Evolutionary conservation across 2,113 vertebrate species (phyloP).

Genomic region (Psophia crepitans): DNA sequence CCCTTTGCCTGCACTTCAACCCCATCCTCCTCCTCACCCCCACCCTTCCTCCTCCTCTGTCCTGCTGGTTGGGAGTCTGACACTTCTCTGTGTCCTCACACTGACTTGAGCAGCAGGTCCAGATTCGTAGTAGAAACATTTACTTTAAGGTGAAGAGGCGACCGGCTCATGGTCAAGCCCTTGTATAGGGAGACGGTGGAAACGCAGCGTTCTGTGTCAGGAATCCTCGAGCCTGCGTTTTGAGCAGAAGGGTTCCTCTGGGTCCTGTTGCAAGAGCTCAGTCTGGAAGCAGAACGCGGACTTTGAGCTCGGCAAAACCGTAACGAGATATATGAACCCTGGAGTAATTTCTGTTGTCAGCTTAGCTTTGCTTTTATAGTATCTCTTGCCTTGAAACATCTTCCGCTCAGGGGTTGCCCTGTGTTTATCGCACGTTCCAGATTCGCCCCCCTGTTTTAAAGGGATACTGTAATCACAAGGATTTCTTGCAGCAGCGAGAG

Average conservation of each 20-base stretch:
- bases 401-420: background rate
- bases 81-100: too few relatives aligned
- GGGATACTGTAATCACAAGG: background rate
- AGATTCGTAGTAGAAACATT: rapidly evolving
- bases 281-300: background rate
- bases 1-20: background rate
- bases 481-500: background rate
- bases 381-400: background rate
- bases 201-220: background rate
- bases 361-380: background rate
- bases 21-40: background rate
- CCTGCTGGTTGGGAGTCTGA: background rate
- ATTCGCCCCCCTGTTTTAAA: too few relatives aligned
- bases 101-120: background rate
- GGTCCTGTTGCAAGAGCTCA: rapidly evolving
- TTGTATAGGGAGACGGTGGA: background rate
- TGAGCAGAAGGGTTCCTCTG: background rate
- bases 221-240: too few relatives aligned
- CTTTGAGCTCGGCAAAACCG: background rate
- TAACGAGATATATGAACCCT: background rate
- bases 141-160: background rate
- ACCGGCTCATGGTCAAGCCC: background rate
- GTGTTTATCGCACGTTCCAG: background rate
- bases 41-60: background rate
- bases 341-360: background rate